Conservation (phyloP, 2,113 vertebrate species). For the Psittacara wagleri region DNA sequence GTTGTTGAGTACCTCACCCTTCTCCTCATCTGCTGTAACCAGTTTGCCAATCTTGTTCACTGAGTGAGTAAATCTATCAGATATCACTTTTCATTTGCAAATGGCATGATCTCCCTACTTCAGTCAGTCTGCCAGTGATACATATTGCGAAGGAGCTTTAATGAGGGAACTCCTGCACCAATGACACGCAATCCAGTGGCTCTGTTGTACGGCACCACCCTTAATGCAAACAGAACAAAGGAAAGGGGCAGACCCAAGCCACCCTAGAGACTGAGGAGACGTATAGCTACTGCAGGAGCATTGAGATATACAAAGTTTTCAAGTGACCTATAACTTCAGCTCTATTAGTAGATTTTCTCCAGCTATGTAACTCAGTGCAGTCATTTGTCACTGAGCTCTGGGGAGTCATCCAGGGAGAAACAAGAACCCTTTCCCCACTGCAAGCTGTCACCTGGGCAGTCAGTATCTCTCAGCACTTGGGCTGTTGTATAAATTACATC, state of each 20-base stretch:
- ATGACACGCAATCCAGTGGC: not conserved
- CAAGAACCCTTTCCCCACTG: not conserved
- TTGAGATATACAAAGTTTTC: not conserved
- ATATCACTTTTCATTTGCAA: not conserved
- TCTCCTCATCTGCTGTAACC: not conserved
- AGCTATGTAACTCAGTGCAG: conserved; percentile 27
- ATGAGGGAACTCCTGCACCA: not conserved
- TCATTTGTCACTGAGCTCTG: conserved; percentile 55
- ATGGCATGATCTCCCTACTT: not conserved
- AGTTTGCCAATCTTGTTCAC: not conserved
- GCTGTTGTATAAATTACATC: conserved; percentile 63
- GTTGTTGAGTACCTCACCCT: not conserved
- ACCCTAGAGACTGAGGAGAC: not conserved
- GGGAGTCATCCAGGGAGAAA: conserved; percentile 42
- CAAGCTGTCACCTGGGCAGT: conserved; percentile 52
- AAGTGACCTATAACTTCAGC: conserved; percentile 8
- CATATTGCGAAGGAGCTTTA: not conserved
- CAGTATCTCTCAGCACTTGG: conserved; percentile 63
- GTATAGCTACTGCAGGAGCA: not conserved
- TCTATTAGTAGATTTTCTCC: conserved; percentile 11
- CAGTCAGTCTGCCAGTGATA: not conserved
- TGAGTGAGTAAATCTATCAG: not conserved
- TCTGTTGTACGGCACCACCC: not conserved
- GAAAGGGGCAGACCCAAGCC: not conserved
- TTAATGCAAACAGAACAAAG: not conserved